Conservation (phyloP, 2,888 invertebrate species). For the Macaria notata region DNA sequence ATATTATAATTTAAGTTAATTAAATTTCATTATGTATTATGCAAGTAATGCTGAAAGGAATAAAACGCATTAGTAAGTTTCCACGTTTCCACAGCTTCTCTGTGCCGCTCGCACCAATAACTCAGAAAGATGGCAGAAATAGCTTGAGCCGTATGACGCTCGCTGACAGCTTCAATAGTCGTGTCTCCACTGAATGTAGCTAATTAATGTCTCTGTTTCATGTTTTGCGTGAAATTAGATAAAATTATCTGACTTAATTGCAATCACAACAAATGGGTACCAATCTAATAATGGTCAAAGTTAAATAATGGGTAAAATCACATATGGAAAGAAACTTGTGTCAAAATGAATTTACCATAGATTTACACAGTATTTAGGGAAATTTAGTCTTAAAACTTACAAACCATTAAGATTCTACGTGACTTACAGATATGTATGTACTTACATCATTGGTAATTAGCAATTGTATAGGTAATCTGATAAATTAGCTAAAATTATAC, state of each 20-base stretch:
- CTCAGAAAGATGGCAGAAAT: conserved; percentile 52
- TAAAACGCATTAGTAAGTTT: not conserved
- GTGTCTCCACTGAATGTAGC: conserved; percentile 42
- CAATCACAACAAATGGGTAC: too few species aligned
- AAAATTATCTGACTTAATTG: not conserved
- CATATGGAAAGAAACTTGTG: too few species aligned
- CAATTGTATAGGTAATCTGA: too few species aligned
- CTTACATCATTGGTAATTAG: too few species aligned
- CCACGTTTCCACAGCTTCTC: conserved; percentile 23
- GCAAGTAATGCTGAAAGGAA: not conserved
- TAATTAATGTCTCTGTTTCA: conserved; percentile 1
- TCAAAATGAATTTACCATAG: too few species aligned
- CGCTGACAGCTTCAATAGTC: conserved; percentile 65
- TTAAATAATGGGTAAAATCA: too few species aligned
- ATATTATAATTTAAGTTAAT: not conserved
- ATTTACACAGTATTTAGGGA: too few species aligned
- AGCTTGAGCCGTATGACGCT: conserved; percentile 52
- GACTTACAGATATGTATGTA: too few species aligned
- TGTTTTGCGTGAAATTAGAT: not conserved
- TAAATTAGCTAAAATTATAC: too few species aligned
- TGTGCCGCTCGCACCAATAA: conserved; percentile 45
- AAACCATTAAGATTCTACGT: too few species aligned
- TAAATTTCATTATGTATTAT: not conserved
- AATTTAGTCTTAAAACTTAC: too few species aligned
- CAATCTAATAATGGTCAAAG: too few species aligned